These are phyloP conservation scores for Cremastinae sp. DNA, from an alignment of 2,888 invertebrate genomes.

Conservation along the genomic window DNA sequence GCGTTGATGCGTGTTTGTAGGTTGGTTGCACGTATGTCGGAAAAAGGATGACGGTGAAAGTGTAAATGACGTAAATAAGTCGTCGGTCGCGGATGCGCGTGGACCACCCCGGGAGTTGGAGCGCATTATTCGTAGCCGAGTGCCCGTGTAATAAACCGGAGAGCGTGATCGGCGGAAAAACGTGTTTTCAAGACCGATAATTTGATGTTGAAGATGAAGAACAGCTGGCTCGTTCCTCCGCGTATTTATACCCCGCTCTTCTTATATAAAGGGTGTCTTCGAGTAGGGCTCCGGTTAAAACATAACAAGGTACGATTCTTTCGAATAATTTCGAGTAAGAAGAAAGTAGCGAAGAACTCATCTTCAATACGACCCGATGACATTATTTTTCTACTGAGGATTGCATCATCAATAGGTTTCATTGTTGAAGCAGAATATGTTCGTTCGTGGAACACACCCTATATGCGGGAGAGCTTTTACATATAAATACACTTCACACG, in stretches of 20 bases:
- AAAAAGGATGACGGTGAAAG: slow-evolving; percentile 37
- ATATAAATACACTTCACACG: no score
- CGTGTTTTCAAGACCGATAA: slow-evolving; percentile 55
- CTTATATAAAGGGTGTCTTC: slow-evolving; percentile 12
- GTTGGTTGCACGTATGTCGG: background rate
- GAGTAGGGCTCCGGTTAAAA: no score
- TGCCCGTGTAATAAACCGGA: slow-evolving; percentile 10
- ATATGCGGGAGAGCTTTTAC: slow-evolving; percentile 18
- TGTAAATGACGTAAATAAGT: slow-evolving; percentile 50
- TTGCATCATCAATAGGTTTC: no score
- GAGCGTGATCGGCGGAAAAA: slow-evolving; percentile 44
- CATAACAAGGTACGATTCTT: background rate
- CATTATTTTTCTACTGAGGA: no score
- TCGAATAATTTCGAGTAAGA: no score
- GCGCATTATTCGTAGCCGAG: background rate
- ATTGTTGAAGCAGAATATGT: no score
- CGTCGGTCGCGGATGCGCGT: slow-evolving; percentile 22
- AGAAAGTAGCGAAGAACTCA: no score
- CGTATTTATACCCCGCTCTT: slow-evolving; percentile 1
- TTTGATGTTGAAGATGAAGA: slow-evolving; percentile 49
- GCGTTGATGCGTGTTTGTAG: background rate
- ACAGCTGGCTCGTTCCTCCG: slow-evolving; percentile 10
- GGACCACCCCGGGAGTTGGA: slow-evolving; percentile 48
- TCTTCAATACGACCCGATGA: no score
- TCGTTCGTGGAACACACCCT: background rate